A percentile compares a stretch with the other conserved stretches of the same genome.
These are phyloP conservation scores for Myocastor coypus DNA, from an alignment of 2,113 vertebrate species.

Conservation along the genomic window DNA sequence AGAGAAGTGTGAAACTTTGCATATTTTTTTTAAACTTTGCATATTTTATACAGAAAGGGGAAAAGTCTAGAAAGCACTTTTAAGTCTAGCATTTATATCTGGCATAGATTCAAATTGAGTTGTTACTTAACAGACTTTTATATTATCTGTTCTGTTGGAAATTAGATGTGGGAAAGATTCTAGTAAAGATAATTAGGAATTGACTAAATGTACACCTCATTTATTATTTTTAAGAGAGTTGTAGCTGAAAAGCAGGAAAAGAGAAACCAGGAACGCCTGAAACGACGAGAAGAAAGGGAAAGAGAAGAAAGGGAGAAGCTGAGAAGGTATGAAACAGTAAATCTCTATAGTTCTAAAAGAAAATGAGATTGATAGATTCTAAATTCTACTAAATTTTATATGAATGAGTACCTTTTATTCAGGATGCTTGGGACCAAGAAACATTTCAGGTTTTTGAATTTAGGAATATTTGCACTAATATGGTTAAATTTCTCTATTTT, in stretches of 20 bases:
- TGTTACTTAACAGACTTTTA: neutral
- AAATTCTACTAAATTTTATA: neutral
- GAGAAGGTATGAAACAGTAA: conserved; percentile 83
- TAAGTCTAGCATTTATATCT: conserved; percentile 14
- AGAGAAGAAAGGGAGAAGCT: conserved; percentile 93
- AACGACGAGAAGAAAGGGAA: conserved; percentile 94
- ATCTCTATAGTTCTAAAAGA: neutral
- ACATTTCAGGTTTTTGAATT: neutral
- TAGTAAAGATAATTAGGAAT: conserved; percentile 18
- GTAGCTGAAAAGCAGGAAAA: conserved; percentile 97
- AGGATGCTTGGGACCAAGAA: neutral
- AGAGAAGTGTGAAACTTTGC: neutral
- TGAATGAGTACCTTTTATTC: neutral
- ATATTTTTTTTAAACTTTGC: neutral
- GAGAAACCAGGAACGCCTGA: conserved; percentile 92
- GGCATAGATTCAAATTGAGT: neutral
- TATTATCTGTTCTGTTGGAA: neutral
- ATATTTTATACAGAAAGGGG: neutral
- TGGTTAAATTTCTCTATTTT: too few relatives aligned
- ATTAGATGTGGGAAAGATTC: neutral
- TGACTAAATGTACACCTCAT: neutral
- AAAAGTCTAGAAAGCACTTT: conserved; percentile 24
- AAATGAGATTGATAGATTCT: neutral
- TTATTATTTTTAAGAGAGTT: conserved; percentile 91
- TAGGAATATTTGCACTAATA: neutral